Base-by-base conservation (phyloP, 2,113 vertebrate species). In the Indicator indicator region DNA sequence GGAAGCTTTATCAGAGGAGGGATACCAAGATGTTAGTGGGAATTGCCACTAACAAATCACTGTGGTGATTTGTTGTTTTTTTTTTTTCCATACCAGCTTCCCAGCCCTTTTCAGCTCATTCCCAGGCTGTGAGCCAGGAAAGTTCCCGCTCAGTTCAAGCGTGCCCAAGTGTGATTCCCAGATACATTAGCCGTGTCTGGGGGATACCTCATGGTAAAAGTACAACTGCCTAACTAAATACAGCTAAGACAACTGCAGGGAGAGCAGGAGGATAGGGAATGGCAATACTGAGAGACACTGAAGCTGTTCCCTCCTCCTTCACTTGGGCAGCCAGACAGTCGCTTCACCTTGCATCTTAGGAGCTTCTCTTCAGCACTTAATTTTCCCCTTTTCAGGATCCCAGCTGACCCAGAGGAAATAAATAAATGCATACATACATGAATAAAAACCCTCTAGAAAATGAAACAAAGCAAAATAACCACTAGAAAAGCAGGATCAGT, bases 161-260 rank as follows among this genome's bases (percentile, higher is more conserved):
- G 1, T 85, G 13, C 20, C 42, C 24, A 18, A 63, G 12, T 30
- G 82, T 63, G 78, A 73, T 87, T 88, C 50, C 36, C n/a, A 30
- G 36, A 13, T 54, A 15, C 2, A 12, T 82, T 65, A 40, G 12
- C 36, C 36, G 27, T 63, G 38, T 55, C 55, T 0, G 0, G 64
- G 38, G 50, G 6, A 23, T 83, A 59, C 36, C 46, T 88, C 4
- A 1, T 0, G 1, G 6, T 48, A 38, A n/a, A 27, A 75, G 23
- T 18, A 55, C 1, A 12, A 8, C 20, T 9, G 10, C 42, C 58
- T 9, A 23, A n/a, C 5, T 42, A 58, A 54, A 3, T 54, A 65
- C 27, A 36, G 16, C 30, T 50, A 71, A 62, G 71, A 32, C 40
- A 50, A 79, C 23, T 58, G 40, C 48, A 46, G 63, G 21, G 38